Conservation (phyloP, 1,140 invertebrate genomes). For the Trinorchestia longiramus region DNA sequence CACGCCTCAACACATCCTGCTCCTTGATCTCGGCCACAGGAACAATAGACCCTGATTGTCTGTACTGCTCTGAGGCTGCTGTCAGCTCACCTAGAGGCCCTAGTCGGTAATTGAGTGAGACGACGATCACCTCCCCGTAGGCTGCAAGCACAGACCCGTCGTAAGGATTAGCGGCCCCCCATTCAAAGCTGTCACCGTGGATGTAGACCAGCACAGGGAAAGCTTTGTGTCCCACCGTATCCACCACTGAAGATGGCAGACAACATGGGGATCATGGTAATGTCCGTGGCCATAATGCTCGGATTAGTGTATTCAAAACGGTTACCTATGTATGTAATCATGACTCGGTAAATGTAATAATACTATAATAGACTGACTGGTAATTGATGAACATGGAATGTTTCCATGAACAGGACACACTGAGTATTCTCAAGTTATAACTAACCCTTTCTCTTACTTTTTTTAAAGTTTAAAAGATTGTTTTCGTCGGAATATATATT, state of each 20-base stretch:
- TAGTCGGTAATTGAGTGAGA: constrained; percentile 96
- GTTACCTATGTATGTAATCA: no score
- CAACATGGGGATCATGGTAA: constrained; percentile 45
- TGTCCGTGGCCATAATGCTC: no score
- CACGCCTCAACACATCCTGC: neutral
- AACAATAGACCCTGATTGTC: neutral
- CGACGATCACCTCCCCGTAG: constrained; percentile 91
- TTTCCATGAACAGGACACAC: no score
- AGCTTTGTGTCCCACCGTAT: constrained; percentile 75
- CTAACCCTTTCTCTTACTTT: no score
- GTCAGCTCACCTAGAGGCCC: constrained; percentile 89
- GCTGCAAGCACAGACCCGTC: constrained; percentile 92
- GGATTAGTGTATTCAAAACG: no score
- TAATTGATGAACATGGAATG: no score
- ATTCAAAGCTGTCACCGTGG: constrained; percentile 94
- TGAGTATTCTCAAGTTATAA: no score
- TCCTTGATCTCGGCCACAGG: neutral
- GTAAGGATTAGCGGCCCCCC: constrained; percentile 94
- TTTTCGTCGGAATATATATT: no score
- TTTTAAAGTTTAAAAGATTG: no score
- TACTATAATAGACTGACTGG: no score
- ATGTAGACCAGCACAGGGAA: constrained; percentile 90
- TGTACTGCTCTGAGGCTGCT: neutral
- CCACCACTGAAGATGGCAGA: constrained; percentile 66
- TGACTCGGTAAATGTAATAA: no score